Evolutionary conservation across 2,888 invertebrate genomes (phyloP), one percentile per base, ranked within the genome.

Genomic region (Cosmorhoe ocellata): DNA sequence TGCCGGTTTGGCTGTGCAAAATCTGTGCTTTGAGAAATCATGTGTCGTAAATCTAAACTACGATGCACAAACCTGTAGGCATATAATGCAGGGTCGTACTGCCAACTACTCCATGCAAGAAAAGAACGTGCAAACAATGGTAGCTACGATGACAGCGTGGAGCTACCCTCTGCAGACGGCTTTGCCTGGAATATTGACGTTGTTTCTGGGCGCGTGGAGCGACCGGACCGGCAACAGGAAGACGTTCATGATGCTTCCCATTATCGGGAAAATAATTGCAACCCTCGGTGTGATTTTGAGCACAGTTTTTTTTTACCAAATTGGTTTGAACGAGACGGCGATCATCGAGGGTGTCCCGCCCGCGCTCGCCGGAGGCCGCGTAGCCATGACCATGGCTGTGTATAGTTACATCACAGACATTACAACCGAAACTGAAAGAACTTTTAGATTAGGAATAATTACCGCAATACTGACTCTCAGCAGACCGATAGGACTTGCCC

Each of bases 351-450:
- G 91, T 0, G 74, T 93, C 0, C 84, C 92, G 1, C 92, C 92
- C 1, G 92, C 93, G 0, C 71, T 93, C 34, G 91, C 93, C 5
- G 93, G 93, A 6, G 93, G 93, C 0, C 90, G 91, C 40, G 91
- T 92, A 12, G 91, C 91, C 7, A 91, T 92, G 88, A 91, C 92
- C 44, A 91, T 92, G 87, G 91, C 92, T 4, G 87, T 93, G 36
- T 91, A 93, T 79, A 92, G 92, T 64, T 93, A 93, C 66, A 81
- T 94, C 12, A 91, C 93, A 34, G 92, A 93, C 52, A 90, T 93
- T 26, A 92, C 93, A 27, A 87, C 84, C 52, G 77, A 92, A 46
- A 87, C 91, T 42, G 92, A 92, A 73, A 83, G 93, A 63, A 93
- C 93, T 57, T 88, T 93, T 62, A 83, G 93, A 59, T 81, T 93